Base-by-base conservation (phyloP, 2,113 vertebrate genomes). In the Isichthys henryi region DNA sequence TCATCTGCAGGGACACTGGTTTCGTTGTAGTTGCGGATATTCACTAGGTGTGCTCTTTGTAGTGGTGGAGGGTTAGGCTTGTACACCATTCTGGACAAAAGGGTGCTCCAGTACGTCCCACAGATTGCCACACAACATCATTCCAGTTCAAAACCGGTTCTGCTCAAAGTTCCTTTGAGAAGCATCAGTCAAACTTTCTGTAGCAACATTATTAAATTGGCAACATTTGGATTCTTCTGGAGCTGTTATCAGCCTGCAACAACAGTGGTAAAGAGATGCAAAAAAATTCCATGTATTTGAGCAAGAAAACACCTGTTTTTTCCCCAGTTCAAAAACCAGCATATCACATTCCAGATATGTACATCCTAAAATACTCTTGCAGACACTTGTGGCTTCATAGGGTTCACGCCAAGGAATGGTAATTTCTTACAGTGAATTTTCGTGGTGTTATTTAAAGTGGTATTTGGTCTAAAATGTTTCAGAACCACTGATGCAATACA, bases 211-310 rank as follows among this genome's bases (percentile, higher is more conserved):
- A n/a, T 58, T 74, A 48, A 77, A 23, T 50, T 43, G 35, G 45
- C 66, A 74, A 23, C n/a, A 66, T 77, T 88, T 35, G 1, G 62
- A 80, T 80, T 49, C 27, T 52, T 88, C 27, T n/a, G 43, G 80
- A 3, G 80, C 15, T 5, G 66, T 56, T 43, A 86, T 88, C 66
- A 62, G 49, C 74, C 27, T n/a, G 21, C 74, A 88, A 80, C 56
- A 1, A 88, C 17, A 19, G 10, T 13, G 52, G 50, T 89, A 90
- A 92, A 31, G 83, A 49, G 1, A 43, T 86, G 58, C 48, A 92
- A 87, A 85, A 49, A 90, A 86, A 92, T 88, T 49, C 15, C 48
- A 77, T 91, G 91, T 88, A 94, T 94, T 87, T 90, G 80, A 50
- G 58, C 31, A 70, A 13, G 92, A 88, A 87, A 87, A 93, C 90